Base-by-base conservation (phyloP, 2,888 invertebrate genomes). In the Vandiemenella viatica region DNA sequence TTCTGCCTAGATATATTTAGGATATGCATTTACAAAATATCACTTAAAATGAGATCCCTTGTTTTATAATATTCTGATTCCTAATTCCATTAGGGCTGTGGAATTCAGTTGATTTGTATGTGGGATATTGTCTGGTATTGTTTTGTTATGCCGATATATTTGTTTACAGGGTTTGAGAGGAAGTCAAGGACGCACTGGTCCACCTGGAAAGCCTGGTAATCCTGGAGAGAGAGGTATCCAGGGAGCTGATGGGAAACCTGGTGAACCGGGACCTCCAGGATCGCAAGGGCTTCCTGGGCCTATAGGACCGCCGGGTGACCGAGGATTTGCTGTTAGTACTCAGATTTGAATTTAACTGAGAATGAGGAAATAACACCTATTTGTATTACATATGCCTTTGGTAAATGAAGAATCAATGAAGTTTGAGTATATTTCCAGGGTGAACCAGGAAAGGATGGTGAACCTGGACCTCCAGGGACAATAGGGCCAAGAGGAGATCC, bases 211-310 rank as follows among this genome's bases (percentile, higher is more conserved):
- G 65, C 65, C 76, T 7, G 84, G 84, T 4, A 73, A 74, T 48
- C 72, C 77, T 40, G 84, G 84, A 19, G 83, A 83, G 61, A 71
- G 83, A 52, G 84, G 84, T 41, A 70, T 80, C 59, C 77, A 81
- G 42, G 90, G 90, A 8, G 82, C 84, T 49, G 89, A 90, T 66
- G 90, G 90, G 5, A 83, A 83, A 61, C 76, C 84, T 13, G 91
- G 91, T 19, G 88, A 87, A 60, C 80, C 80, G 59, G 90, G 90
- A 40, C 70, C 76, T 13, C 80, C 80, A 62, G 90, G 90, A 15
- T 67, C 83, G 17, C 82, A 83, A 67, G 91, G 91, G 23, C 68
- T 83, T 16, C 84, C 83, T 42, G 88, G 88, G 43, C 74, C 80
- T 3, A 73, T 83, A 58, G 88, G 89, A 43, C 71, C 75, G 17